Percentiles rank a stretch among this genome's conserved stretches.
Conservation (phyloP, 1,140 invertebrate genomes). For the Neodiprion lecontei region DNA sequence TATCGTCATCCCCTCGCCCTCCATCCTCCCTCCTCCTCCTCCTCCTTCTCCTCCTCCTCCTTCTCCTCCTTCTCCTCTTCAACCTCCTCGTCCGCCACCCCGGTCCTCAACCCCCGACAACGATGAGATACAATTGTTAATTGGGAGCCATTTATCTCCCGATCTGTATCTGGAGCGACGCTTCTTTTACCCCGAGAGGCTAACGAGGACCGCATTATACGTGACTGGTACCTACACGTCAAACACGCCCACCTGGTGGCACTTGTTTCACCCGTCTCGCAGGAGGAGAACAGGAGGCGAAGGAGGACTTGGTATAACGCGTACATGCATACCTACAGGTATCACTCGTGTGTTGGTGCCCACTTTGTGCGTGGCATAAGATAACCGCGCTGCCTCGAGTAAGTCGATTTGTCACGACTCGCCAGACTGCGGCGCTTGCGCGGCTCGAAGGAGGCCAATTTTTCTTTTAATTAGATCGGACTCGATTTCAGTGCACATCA, state of each 20-base stretch:
- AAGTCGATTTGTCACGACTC: too few species aligned
- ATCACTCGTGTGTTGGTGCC: too few species aligned
- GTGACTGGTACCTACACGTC: not conserved
- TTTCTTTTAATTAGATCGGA: too few species aligned
- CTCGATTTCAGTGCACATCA: too few species aligned
- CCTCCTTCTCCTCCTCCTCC: not conserved
- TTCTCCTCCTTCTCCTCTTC: not conserved
- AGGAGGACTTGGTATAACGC: too few species aligned
- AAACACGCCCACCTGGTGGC: not conserved
- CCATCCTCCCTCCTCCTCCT: not conserved
- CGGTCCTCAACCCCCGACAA: not conserved
- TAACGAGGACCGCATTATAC: not conserved
- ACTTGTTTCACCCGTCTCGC: not conserved
- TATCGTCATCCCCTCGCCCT: not conserved
- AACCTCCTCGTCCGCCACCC: not conserved
- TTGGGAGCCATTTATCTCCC: slow-evolving; percentile 2
- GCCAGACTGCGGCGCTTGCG: too few species aligned
- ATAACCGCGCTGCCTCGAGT: too few species aligned
- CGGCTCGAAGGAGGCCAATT: too few species aligned
- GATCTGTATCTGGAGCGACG: slow-evolving; percentile 3
- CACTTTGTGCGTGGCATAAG: too few species aligned
- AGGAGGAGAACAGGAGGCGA: too few species aligned
- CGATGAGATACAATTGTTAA: slow-evolving; percentile 7
- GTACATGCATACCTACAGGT: too few species aligned
- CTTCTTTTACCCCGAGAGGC: not conserved